A percentile compares a stretch with the other conserved stretches of the same genome.
Conservation (phyloP, 2,113 vertebrate genomes). For the human region GRCh38 chr6:3656501-3657000, state of each 20-base stretch:
- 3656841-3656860: neutral
- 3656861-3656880: neutral
- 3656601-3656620: neutral
- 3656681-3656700: neutral
- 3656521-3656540: neutral
- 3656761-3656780: too few relatives aligned
- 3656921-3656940: neutral
- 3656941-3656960: neutral
- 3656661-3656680: neutral
- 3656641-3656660: neutral
- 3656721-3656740: neutral
- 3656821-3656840: neutral
- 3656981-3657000: neutral
- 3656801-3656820: neutral
- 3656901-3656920: neutral
- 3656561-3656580: neutral
- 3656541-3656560: neutral
- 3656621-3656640: neutral
- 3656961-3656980: neutral
- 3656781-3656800: neutral
- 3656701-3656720: neutral
- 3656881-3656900: neutral
- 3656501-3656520: neutral
- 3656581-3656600: too few relatives aligned
- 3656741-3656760: neutral